phyloP scores from a whole-genome alignment of 2,797 vertebrate species.

The Salarias fasciatus region DNA sequence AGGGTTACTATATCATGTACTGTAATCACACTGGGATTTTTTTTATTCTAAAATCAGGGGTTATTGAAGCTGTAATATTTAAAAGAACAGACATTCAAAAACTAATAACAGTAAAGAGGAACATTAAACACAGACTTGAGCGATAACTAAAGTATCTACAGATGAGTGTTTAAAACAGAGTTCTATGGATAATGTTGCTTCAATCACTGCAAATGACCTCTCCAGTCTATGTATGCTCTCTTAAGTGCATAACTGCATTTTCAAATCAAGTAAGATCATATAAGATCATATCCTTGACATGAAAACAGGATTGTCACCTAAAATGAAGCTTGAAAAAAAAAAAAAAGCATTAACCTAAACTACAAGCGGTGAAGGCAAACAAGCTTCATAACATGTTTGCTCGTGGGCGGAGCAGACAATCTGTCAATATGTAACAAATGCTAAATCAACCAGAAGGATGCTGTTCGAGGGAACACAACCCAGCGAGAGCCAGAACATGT shows the following conservation, averaged over 20 bases:
- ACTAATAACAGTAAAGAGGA: constrained; percentile 9
- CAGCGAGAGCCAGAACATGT: constrained; percentile 16
- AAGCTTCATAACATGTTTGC: constrained; percentile 16
- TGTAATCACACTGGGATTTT: not conserved
- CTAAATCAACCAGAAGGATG: constrained; percentile 47
- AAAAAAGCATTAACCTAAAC: constrained; percentile 20
- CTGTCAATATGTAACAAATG: constrained; percentile 47
- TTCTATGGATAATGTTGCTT: constrained; percentile 41
- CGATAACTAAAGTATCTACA: constrained; percentile 23
- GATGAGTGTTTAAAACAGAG: constrained; percentile 27
- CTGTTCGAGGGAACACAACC: constrained; percentile 16
- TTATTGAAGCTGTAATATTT: not conserved
- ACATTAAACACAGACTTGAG: not conserved
- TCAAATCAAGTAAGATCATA: constrained; percentile 43
- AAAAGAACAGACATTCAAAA: constrained; percentile 12
- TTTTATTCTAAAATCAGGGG: constrained; percentile 3
- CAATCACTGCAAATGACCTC: constrained; percentile 39
- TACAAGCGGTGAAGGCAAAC: constrained; percentile 24
- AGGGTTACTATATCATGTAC: constrained; percentile 14
- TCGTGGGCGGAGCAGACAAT: constrained; percentile 46
- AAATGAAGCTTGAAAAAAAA: constrained; percentile 24
- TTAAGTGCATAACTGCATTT: constrained; percentile 45
- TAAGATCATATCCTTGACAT: constrained; percentile 44
- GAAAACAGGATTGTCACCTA: constrained; percentile 1
- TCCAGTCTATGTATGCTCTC: constrained; percentile 6